Percentiles rank a stretch among this genome's conserved stretches.
phyloP scores from a whole-genome alignment of 2,797 vertebrate genomes.

The Scyliorhinus canicula region DNA sequence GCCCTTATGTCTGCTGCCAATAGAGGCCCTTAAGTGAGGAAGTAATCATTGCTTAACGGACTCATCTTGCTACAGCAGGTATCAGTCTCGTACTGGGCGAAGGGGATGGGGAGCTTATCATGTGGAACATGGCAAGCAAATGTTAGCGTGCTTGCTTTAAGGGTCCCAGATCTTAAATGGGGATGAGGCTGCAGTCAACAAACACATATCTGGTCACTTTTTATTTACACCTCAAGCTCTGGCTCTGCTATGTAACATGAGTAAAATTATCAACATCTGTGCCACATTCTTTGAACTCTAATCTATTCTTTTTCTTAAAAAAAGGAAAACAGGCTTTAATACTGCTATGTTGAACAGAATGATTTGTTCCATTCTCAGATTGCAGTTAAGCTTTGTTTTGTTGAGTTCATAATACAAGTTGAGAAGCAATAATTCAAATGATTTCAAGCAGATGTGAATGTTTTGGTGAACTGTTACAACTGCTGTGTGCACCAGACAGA shows the following conservation, averaged over 20 bases:
- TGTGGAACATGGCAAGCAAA: no score
- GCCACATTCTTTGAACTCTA: not conserved
- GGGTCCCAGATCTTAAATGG: not conserved
- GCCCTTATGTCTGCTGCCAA: no score
- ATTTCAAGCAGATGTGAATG: not conserved
- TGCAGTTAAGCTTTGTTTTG: not conserved
- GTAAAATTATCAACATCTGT: not conserved
- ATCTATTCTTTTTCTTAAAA: not conserved
- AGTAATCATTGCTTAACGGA: no score
- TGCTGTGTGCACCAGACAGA: not conserved
- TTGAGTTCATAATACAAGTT: not conserved
- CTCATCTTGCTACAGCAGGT: no score
- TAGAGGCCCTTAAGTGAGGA: no score
- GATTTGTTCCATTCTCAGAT: not conserved
- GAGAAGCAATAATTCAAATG: not conserved
- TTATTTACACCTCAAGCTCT: conserved; percentile 5
- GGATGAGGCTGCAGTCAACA: not conserved
- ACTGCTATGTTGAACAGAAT: not conserved
- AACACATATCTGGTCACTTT: not conserved
- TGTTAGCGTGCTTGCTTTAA: no score
- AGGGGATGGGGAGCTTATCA: no score
- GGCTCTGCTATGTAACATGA: not conserved
- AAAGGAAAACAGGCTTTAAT: not conserved
- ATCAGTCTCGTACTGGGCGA: no score
- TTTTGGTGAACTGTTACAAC: not conserved